phyloP scores from a whole-genome alignment of 2,888 invertebrate species.

The Drosophila acutilabella region DNA sequence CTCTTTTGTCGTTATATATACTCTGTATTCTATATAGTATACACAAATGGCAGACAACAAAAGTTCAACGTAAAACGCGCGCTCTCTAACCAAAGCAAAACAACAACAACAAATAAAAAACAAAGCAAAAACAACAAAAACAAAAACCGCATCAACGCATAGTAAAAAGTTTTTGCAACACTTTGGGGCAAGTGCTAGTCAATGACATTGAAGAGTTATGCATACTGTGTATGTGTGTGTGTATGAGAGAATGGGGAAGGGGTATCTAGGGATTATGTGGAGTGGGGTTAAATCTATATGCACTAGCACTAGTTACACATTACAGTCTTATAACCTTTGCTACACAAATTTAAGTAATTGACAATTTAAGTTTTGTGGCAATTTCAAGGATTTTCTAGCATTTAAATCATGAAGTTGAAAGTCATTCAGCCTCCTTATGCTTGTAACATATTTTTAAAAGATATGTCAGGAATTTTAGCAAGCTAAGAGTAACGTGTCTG shows the following conservation, averaged over 20 bases:
- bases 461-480: not conserved
- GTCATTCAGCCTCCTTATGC: constrained; percentile 7
- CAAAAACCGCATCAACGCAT: constrained; percentile 27
- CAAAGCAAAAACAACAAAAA: constrained; percentile 15
- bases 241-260: not conserved
- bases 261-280: not conserved
- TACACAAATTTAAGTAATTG: constrained; percentile 61
- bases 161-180: constrained; percentile 65
- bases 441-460: not conserved
- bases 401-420: constrained; percentile 46
- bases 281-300: constrained; percentile 3
- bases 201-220: constrained; percentile 70
- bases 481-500: too few relatives aligned
- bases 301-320: constrained; percentile 52
- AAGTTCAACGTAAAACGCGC: constrained; percentile 57
- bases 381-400: constrained; percentile 37
- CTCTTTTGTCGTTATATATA: constrained; percentile 60
- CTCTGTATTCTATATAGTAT: constrained; percentile 39
- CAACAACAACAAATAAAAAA: constrained; percentile 34
- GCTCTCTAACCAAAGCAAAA: constrained; percentile 33
- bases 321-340: constrained; percentile 42
- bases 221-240: constrained; percentile 9
- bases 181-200: constrained; percentile 74
- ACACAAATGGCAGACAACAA: constrained; percentile 64
- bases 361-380: constrained; percentile 53